phyloP scores from a whole-genome alignment of 2,113 vertebrate species.

The Scalopus aquaticus region DNA sequence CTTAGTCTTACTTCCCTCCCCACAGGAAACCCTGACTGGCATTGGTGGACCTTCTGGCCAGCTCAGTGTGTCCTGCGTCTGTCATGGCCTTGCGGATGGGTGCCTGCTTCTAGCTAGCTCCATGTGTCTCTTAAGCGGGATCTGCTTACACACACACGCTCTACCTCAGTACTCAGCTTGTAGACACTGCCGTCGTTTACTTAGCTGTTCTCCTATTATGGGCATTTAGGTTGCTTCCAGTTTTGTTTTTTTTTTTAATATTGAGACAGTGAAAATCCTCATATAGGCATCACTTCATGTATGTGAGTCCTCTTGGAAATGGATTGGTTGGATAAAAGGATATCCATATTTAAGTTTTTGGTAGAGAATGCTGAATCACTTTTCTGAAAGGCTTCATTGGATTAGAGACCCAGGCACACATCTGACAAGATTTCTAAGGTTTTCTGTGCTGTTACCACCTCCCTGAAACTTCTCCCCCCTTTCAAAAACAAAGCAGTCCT shows the following conservation, averaged over 20 bases:
- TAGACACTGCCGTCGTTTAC: background rate
- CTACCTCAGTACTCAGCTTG: background rate
- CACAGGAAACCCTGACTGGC: background rate
- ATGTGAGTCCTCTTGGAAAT: background rate
- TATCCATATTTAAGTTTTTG: background rate
- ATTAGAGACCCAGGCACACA: background rate
- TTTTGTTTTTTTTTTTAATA: constrained; percentile 12
- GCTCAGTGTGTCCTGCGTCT: fast-evolving
- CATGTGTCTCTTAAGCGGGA: no score
- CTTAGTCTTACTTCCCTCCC: no score
- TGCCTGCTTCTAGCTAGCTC: no score
- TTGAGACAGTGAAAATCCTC: background rate
- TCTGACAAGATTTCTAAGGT: background rate
- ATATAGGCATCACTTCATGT: background rate
- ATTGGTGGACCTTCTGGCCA: fast-evolving
- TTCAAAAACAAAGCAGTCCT: background rate
- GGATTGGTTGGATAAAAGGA: background rate
- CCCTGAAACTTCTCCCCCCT: no score
- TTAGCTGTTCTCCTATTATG: no score
- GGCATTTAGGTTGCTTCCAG: no score
- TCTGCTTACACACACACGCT: fast-evolving
- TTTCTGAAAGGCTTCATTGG: background rate
- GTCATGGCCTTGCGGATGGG: background rate
- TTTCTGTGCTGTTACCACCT: background rate
- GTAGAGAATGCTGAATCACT: background rate